Base-by-base conservation (phyloP, 2,888 invertebrate genomes). In the Drosophila antonietae region DNA sequence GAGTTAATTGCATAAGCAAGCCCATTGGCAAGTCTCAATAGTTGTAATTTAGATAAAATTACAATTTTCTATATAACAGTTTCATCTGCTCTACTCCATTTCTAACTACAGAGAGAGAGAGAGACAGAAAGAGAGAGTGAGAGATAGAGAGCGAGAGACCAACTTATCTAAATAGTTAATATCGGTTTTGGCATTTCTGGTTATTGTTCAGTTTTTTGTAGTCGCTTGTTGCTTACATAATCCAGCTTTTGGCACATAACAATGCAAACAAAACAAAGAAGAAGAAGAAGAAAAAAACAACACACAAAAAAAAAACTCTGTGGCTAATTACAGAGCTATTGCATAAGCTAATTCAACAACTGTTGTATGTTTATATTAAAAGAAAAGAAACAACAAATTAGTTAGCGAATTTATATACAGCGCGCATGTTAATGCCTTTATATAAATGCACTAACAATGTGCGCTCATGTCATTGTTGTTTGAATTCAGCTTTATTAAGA, bases 1-100 rank as follows among this genome's bases (percentile, higher is more conserved):
- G 70, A 70, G 62, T 68, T 86, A 90, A 90, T 86, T 86, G 79
- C 90, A 86, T 89, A 89, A 86, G 83, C 63, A 62, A 65, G 63
- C 68, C 70, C 72, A 65, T 55, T 70, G 62, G 58, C 88, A 88
- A 87, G 72, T 73, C 80, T 76, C 80, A 72, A 82, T 78, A 39
- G 47, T 57, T 59, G 58, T 20, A 51, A 23, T 71, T 59, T 41
- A 28, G 57, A 23, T 41, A 52, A 55, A 59, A 51, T 47, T 56
- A 44, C 43, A 60, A 31, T 67, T 78, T 74, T 73, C 81, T 68
- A n/a, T 33, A n/a, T 6, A 44, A 2, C 12, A 18, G 33, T 51
- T n/a, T 0, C 33, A 51, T 51, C 33, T 35, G 14, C 33, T n/a
- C 51, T 51, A 51, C 33, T 51, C 51, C 33, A 51, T 20, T 51